These are phyloP conservation scores for Dendronephthya gigantea DNA, from an alignment of 64 coral and sea anemone species.

Conservation along the genomic window DNA sequence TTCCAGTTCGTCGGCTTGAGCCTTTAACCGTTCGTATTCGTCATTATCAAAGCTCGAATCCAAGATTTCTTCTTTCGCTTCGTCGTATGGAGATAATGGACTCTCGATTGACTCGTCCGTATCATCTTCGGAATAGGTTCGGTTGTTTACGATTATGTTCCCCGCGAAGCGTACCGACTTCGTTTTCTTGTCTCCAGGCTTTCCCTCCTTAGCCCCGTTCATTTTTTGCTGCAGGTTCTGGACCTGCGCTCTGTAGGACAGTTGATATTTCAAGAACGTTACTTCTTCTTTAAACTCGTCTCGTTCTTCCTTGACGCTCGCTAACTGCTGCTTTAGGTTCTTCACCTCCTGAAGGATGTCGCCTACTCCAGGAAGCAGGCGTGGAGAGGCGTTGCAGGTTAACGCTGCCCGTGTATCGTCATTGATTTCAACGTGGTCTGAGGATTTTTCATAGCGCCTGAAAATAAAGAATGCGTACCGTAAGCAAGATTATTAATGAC, in stretches of 20 bases:
- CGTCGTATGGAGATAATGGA: neutral
- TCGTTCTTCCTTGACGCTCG: constrained; percentile 50
- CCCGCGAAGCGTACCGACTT: constrained; percentile 30
- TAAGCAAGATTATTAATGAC: neutral
- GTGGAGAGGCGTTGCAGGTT: neutral
- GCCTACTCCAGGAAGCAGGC: neutral
- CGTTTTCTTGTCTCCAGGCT: constrained; percentile 41
- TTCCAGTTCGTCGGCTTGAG: constrained; percentile 54
- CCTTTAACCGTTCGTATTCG: constrained; percentile 8
- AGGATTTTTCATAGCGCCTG: neutral
- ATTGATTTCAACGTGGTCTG: neutral
- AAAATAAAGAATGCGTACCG: neutral
- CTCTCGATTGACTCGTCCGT: neutral
- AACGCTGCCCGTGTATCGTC: neutral
- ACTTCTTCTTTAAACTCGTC: constrained; percentile 65
- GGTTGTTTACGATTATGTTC: neutral
- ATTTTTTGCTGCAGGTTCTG: constrained; percentile 36
- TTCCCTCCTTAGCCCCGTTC: constrained; percentile 30
- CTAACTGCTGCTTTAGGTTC: constrained; percentile 41
- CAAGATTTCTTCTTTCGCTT: neutral
- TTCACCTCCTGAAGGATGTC: neutral
- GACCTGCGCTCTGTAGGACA: constrained; percentile 49
- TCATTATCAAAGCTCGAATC: neutral
- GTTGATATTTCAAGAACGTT: constrained; percentile 66
- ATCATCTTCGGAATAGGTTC: neutral